Conservation (phyloP, 2,888 invertebrate genomes). For the Neoaliturus tenellus region DNA sequence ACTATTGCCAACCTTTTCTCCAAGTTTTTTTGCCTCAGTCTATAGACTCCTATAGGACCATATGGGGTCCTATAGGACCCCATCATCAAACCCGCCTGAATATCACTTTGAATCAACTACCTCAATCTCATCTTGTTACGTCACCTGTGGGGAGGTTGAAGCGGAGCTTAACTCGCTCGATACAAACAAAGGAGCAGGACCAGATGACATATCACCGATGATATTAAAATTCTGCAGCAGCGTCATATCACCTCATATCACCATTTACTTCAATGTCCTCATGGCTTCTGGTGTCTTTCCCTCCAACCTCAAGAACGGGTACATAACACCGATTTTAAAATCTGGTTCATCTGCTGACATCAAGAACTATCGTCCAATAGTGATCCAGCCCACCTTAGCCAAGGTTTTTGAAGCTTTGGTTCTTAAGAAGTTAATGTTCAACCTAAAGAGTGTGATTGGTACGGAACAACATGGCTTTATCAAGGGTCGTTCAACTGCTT, state of each 20-base stretch:
- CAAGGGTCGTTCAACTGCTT: background rate
- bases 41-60: too few species aligned
- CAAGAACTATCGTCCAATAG: background rate
- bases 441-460: background rate
- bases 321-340: conserved; percentile 17
- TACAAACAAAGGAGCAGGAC: conserved; percentile 1
- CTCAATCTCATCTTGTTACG: too few species aligned
- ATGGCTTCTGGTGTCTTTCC: background rate
- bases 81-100: too few species aligned
- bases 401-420: conserved; percentile 4
- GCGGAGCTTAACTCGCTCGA: too few species aligned
- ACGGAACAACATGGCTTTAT: conserved; percentile 9
- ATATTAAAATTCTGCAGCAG: background rate
- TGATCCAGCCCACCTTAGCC: background rate
- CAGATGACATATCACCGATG: background rate
- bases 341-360: background rate
- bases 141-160: too few species aligned
- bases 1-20: too few species aligned
- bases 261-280: background rate
- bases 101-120: too few species aligned
- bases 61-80: too few species aligned
- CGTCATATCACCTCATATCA: background rate
- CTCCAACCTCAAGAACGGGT: background rate
- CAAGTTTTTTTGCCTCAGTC: too few species aligned
- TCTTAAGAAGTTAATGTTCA: background rate